Conservation (phyloP, 2,797 vertebrate genomes). For the Scolopax rusticola region DNA sequence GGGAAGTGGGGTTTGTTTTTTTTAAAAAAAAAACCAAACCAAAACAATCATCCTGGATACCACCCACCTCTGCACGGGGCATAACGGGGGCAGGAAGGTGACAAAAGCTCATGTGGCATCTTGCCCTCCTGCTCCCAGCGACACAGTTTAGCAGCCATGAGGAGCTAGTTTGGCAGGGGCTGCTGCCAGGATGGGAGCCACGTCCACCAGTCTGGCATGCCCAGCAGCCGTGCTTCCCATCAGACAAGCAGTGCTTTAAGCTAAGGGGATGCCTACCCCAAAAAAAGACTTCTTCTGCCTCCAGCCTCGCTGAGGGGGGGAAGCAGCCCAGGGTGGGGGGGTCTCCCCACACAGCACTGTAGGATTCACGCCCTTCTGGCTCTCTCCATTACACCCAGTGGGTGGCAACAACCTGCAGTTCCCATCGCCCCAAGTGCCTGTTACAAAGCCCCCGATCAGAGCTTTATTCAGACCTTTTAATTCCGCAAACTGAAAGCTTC, state of each 20-base stretch:
- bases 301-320: background rate
- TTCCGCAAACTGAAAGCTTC: background rate
- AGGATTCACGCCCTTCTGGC: background rate
- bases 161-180: background rate
- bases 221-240: background rate
- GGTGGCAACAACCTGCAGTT: background rate
- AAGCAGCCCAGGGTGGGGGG: background rate
- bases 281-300: background rate
- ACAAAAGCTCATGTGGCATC: rapidly evolving
- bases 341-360: rapidly evolving
- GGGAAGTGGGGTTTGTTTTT: background rate
- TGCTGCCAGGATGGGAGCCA: rapidly evolving
- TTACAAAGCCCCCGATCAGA: background rate
- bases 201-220: background rate
- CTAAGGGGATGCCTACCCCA: background rate
- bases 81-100: rapidly evolving
- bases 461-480: constrained; percentile 5
- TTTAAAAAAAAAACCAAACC: no score
- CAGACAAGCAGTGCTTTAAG: background rate
- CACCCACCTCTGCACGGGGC: background rate
- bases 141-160: rapidly evolving
- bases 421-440: background rate
- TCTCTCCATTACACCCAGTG: background rate
- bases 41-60: background rate
- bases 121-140: background rate